Evolutionary conservation across 2,888 invertebrate species (phyloP).

Genomic region (Heteromyza rotundicornis): DNA sequence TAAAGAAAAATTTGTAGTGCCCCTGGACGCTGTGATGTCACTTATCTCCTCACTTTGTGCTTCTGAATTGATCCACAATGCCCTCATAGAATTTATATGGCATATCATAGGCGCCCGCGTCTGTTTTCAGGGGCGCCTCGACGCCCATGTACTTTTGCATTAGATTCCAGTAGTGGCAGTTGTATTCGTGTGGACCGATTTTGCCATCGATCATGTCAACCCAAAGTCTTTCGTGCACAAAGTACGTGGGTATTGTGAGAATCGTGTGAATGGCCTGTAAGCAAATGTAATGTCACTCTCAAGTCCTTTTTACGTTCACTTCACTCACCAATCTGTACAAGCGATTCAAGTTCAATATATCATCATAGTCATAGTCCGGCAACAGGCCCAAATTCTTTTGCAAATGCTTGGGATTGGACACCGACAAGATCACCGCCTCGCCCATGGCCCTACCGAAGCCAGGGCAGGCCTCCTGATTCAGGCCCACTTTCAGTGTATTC

Average conservation of each 20-base stretch:
- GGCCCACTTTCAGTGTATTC: slow-evolving; percentile 39
- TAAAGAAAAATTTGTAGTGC: slow-evolving; percentile 31
- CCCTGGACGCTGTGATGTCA: neutral
- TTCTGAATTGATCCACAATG: slow-evolving; percentile 40
- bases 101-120: slow-evolving; percentile 72
- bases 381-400: slow-evolving; percentile 51
- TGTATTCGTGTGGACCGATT: slow-evolving; percentile 65
- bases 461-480: slow-evolving; percentile 48
- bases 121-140: slow-evolving; percentile 67
- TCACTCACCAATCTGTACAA: slow-evolving; percentile 39
- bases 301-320: too few relatives aligned
- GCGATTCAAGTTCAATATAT: slow-evolving; percentile 40
- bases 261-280: slow-evolving; percentile 70
- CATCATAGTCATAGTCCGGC: slow-evolving; percentile 39
- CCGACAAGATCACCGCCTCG: slow-evolving; percentile 63
- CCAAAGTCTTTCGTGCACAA: slow-evolving; percentile 72
- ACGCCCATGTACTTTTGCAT: slow-evolving; percentile 69
- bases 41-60: slow-evolving; percentile 43
- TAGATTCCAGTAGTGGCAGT: slow-evolving; percentile 70
- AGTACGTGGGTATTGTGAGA: slow-evolving; percentile 72
- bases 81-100: slow-evolving; percentile 72
- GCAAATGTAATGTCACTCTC: neutral
- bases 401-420: slow-evolving; percentile 71
- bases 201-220: slow-evolving; percentile 67
- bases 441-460: slow-evolving; percentile 51